Conservation (phyloP, 2,113 vertebrate species). For the Cyanistes caeruleus region DNA sequence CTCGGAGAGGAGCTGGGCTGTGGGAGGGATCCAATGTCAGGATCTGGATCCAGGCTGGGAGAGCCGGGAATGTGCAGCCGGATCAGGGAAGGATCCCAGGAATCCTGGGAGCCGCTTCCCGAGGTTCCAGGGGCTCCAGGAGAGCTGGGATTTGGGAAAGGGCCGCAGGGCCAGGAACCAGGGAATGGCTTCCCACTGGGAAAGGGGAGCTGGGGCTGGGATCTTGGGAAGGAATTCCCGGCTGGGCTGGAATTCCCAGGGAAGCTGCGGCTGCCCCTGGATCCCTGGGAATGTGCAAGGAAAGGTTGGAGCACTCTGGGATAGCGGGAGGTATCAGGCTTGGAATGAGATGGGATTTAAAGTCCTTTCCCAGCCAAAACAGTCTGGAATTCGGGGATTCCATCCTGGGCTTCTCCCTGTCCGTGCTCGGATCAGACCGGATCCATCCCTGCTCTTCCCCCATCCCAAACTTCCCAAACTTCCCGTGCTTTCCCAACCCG, state of each 20-base stretch:
- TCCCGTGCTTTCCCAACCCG: accelerated
- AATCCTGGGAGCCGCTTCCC: accelerated
- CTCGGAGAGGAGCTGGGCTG: neutral
- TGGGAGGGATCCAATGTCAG: neutral
- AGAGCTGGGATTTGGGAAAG: neutral
- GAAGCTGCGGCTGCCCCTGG: neutral
- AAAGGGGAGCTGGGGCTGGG: neutral
- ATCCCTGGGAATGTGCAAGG: neutral
- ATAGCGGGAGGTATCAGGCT: accelerated
- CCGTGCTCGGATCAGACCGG: accelerated
- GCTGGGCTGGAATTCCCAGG: neutral
- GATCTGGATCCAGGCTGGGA: neutral
- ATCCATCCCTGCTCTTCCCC: neutral
- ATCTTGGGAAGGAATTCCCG: neutral
- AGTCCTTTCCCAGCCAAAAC: neutral
- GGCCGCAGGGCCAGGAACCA: accelerated
- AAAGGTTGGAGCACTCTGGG: accelerated
- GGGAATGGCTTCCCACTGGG: neutral
- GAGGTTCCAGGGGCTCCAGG: neutral
- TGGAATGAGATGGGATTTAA: neutral
- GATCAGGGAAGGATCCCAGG: neutral
- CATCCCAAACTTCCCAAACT: neutral
- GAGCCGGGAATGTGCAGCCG: neutral
- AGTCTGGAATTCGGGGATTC: neutral
- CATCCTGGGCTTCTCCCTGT: neutral